A percentile compares a stretch with the other conserved stretches of the same genome.
These are phyloP conservation scores for Todiramphus chloris DNA, from an alignment of 2,113 vertebrate species.

Conservation along the genomic window DNA sequence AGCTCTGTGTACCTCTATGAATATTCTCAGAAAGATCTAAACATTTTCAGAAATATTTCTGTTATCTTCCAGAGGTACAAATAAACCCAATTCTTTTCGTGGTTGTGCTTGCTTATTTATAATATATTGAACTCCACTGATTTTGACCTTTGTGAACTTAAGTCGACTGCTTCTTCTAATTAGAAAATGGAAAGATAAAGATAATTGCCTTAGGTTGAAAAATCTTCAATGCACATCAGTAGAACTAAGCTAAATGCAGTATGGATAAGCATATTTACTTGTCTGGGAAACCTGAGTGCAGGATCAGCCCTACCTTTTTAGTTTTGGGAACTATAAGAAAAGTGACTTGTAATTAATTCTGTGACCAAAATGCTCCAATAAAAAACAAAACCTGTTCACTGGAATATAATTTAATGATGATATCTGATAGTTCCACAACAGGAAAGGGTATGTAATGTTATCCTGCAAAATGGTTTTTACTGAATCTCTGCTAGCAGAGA, in stretches of 20 bases:
- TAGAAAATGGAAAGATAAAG: not conserved
- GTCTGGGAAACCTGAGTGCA: not conserved
- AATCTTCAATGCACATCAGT: not conserved
- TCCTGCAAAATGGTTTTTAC: not conserved
- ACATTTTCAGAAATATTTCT: not conserved
- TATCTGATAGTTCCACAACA: not conserved
- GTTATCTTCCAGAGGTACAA: not conserved
- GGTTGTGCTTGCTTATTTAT: not conserved
- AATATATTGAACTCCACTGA: not conserved
- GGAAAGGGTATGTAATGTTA: not conserved
- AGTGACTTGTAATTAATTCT: not conserved
- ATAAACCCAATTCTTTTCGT: not conserved
- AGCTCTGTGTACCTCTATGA: not conserved
- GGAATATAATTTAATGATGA: not conserved
- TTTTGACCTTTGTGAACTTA: not conserved
- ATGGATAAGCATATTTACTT: not conserved
- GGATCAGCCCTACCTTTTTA: not conserved
- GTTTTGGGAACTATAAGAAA: not conserved
- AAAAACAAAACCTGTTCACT: not conserved
- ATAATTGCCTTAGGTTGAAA: not conserved
- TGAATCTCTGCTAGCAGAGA: conserved; percentile 34
- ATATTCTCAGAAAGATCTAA: not conserved
- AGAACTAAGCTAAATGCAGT: not conserved
- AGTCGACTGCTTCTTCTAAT: not conserved
- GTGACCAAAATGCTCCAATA: not conserved